Base-by-base conservation (phyloP, 2,797 vertebrate species). In the Siniperca scherzeri region DNA sequence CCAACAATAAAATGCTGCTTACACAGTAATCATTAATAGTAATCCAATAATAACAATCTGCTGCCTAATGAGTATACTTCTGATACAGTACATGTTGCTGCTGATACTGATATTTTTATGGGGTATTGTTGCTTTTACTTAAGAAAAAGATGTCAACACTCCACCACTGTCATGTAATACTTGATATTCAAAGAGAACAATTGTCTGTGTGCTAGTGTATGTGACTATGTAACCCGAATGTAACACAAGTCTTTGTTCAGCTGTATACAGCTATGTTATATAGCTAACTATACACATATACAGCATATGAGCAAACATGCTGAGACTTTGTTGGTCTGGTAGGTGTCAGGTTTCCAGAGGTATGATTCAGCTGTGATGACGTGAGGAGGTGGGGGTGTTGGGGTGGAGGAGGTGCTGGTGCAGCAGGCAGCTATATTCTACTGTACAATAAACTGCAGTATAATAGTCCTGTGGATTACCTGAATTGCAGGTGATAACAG, bases 401-500 rank as follows among this genome's bases (percentile, higher is more conserved):
- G 38, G 27, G 46, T 16, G 74, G 44, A 40, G 52, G 48, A 56
- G 82, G 42, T 61, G 80, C 72, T 71, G 77, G 55, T 68, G 83
- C 77, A 91, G 93, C 92, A 89, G 77, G 91, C 92, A 91, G 94
- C 90, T 96, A 95, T 96, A 96, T 96, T 96, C 92, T 90, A 90
- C 95, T 94, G 91, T 94, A 96, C 96, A 96, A 96, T 97, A 96
- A 95, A 93, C 90, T 88, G 91, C 75, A 77, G 93, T 94, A 96
- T 96, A 96, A 97, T 97, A 93, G 95, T 89, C 89, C 74, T 83
- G 93, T 94, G 95, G 97, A 97, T 97, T 97, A 97, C 93, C 94
- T 97, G 95, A 97, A 96, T 97, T 95, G 96, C 94, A 94, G 95
- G 96, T 95, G 96, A 97, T 97, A 97, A 97, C 96, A 97, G 97